Base-by-base conservation (phyloP, 2,888 invertebrate species). In the Dynastes hyllus region DNA sequence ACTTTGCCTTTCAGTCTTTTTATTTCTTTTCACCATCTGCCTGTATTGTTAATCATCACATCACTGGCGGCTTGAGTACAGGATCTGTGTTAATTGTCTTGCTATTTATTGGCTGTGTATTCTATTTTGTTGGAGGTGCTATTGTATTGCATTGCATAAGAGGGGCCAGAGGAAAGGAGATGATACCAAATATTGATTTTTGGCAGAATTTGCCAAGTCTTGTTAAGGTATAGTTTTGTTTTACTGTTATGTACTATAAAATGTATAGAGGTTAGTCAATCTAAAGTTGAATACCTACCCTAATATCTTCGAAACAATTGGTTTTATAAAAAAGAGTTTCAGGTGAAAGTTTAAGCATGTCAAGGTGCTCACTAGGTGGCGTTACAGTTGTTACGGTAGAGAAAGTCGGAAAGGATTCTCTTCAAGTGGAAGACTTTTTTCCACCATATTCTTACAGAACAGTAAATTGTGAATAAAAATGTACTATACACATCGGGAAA, bases 141-240 rank as follows among this genome's bases (percentile, higher is more conserved):
- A 87, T 93, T 65, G 90, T 92, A 1, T 91, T 93, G 86, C 93
- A 92, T 86, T 92, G 93, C 85, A 88, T 94, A 58, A 91, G 94
- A 87, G 95, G 95, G 40, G 95, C 94, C 0, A 91, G 93, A 61
- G 95, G 95, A 0, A 88, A 91, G 79, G 95, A 95, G 89, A 91
- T 94, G 84, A 90, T 95, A 83, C 95, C 95, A 0, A 94, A 95
- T 87, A 89, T 93, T 79, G 92, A 91, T 77, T 95, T 95, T 87
- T 95, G 95, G 95, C 88, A 89, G 8, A 93, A 93, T 79, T 87
- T 95, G 80, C 95, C 95, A 2, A 90, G 91, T 82, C 90, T 95
- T 83, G 92, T 95, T 50, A 92, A 90, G 89, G 95, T 94, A 90
- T 90, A 89, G 86, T 45, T 40, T 71, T 69, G 79, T 50, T 32